Evolutionary conservation across 2,113 vertebrate species (phyloP).

Genomic region (Neogobius melanostomus): DNA sequence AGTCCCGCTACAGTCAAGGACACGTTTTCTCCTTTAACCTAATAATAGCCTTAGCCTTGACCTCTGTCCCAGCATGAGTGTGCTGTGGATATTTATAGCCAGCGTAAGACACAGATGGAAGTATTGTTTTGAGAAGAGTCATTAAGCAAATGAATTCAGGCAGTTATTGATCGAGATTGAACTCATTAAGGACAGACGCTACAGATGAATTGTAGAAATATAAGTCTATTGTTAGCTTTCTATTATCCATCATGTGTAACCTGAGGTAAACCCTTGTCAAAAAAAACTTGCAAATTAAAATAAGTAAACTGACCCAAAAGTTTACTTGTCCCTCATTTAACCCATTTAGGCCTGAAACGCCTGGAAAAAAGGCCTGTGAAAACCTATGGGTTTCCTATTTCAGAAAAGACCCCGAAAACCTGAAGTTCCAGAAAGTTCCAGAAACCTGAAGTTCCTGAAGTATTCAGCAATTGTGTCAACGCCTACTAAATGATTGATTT

Average conservation of each 20-base stretch:
- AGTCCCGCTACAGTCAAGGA: constrained; percentile 49
- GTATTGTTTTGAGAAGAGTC: constrained; percentile 9
- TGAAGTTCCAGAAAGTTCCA: too few species aligned
- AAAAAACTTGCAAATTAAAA: too few species aligned
- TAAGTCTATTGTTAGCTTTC: not conserved
- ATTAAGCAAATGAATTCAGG: constrained; percentile 19
- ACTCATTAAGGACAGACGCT: not conserved
- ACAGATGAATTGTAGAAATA: not conserved
- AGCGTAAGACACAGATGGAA: constrained; percentile 26
- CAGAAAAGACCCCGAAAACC: too few species aligned
- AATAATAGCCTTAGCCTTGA: constrained; percentile 62
- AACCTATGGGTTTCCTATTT: too few species aligned
- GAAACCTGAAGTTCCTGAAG: too few species aligned
- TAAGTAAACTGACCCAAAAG: not conserved
- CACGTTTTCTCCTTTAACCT: constrained; percentile 34
- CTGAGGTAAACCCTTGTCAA: too few species aligned
- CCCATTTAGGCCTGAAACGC: too few species aligned
- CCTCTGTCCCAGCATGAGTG: constrained; percentile 44
- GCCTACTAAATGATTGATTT: too few species aligned
- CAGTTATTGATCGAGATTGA: too few species aligned
- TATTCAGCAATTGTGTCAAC: too few species aligned
- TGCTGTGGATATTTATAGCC: constrained; percentile 49
- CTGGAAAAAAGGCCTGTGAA: too few species aligned
- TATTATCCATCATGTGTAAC: too few species aligned
- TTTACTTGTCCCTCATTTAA: not conserved